Conservation (phyloP, 2,797 vertebrate genomes). For the Leptatherina wallacei region DNA sequence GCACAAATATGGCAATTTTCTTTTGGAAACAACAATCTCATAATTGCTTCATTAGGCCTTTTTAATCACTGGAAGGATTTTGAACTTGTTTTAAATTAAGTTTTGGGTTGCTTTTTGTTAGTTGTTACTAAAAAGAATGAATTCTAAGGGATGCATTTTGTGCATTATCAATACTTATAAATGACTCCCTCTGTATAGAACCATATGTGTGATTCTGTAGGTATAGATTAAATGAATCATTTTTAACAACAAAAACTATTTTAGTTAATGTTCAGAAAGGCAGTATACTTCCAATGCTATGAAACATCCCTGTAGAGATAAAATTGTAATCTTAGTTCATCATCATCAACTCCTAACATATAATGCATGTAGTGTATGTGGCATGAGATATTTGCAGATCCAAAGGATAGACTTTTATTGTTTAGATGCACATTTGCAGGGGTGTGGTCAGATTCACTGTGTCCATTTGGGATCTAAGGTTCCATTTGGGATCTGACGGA, state of each 20-base stretch:
- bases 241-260: no score
- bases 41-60: neutral
- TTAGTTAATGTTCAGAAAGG: neutral
- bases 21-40: neutral
- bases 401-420: slow-evolving; percentile 8
- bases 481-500: slow-evolving; percentile 47
- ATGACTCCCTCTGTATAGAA: neutral
- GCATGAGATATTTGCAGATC: slow-evolving; percentile 3
- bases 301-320: neutral
- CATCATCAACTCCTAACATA: neutral
- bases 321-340: neutral
- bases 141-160: no score
- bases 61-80: neutral
- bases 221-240: neutral
- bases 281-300: neutral
- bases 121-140: no score
- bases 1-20: neutral
- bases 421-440: slow-evolving; percentile 29
- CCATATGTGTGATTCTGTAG: neutral
- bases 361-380: neutral
- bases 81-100: neutral
- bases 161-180: no score
- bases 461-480: slow-evolving; percentile 45
- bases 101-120: neutral
- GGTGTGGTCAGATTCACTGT: slow-evolving; percentile 19